Percentiles rank a stretch among this genome's conserved stretches.
phyloP scores from a whole-genome alignment of 1,140 invertebrate genomes.

The Halictus rubicundus region DNA sequence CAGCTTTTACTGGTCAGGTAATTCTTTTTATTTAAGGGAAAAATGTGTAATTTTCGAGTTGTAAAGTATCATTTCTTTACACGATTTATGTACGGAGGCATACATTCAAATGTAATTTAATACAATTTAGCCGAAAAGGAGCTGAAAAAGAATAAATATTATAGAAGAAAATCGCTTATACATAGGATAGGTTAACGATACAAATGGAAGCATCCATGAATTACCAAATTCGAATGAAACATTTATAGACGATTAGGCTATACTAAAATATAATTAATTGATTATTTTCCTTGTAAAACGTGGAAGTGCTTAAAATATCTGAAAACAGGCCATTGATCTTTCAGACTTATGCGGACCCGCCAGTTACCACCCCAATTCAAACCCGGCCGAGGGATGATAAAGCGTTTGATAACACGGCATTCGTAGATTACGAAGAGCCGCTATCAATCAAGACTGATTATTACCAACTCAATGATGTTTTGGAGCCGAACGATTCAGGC shows the following conservation, averaged over 20 bases:
- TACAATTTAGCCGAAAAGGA: background rate
- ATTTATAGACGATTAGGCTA: too few species aligned
- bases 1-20: too few species aligned
- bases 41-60: too few species aligned
- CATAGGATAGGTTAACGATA: background rate
- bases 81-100: too few species aligned
- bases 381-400: constrained; percentile 74
- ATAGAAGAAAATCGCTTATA: background rate
- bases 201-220: background rate
- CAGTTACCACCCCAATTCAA: constrained; percentile 65
- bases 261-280: background rate
- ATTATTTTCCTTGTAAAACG: background rate
- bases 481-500: constrained; percentile 75
- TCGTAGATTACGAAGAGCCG: constrained; percentile 88
- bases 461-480: constrained; percentile 84
- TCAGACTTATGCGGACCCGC: constrained; percentile 76
- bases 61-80: too few species aligned
- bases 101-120: too few species aligned
- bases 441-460: constrained; percentile 87
- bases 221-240: background rate
- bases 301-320: constrained; percentile 30
- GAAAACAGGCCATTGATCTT: constrained; percentile 46
- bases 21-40: too few species aligned
- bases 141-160: background rate
- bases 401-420: constrained; percentile 86